Evolutionary conservation across 2,113 vertebrate genomes (phyloP).

Genomic region (Castor canadensis): DNA sequence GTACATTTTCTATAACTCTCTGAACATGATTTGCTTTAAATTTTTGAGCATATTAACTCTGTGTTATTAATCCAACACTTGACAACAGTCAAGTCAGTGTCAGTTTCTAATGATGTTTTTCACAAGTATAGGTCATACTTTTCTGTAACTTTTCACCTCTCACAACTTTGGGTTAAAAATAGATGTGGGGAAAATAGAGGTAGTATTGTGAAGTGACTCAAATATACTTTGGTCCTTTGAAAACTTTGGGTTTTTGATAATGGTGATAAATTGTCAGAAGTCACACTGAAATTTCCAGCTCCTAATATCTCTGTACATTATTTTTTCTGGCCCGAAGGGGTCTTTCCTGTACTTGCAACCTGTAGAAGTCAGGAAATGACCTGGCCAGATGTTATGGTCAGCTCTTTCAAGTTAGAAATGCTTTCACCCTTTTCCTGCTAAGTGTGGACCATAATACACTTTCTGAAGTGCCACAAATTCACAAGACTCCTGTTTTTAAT

Average conservation of each 20-base stretch:
- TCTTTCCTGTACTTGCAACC: neutral
- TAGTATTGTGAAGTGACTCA: neutral
- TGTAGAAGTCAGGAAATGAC: neutral
- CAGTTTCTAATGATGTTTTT: neutral
- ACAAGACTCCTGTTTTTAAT: neutral
- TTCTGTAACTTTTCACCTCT: neutral
- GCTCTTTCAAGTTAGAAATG: neutral
- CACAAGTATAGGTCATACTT: neutral
- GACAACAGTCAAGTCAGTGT: neutral
- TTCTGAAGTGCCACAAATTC: neutral
- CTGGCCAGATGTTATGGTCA: neutral
- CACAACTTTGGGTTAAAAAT: neutral
- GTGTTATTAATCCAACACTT: neutral
- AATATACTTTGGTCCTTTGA: neutral
- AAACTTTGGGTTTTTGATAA: neutral
- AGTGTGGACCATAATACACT: neutral
- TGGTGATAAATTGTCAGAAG: neutral
- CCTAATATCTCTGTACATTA: neutral
- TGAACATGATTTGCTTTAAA: neutral
- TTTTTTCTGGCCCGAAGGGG: neutral
- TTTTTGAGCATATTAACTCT: neutral
- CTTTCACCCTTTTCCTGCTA: neutral
- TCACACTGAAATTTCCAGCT: neutral
- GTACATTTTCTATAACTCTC: neutral
- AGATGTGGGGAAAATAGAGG: neutral